Conservation (phyloP, 1,140 invertebrate species). For the Euborellia annulipes region DNA sequence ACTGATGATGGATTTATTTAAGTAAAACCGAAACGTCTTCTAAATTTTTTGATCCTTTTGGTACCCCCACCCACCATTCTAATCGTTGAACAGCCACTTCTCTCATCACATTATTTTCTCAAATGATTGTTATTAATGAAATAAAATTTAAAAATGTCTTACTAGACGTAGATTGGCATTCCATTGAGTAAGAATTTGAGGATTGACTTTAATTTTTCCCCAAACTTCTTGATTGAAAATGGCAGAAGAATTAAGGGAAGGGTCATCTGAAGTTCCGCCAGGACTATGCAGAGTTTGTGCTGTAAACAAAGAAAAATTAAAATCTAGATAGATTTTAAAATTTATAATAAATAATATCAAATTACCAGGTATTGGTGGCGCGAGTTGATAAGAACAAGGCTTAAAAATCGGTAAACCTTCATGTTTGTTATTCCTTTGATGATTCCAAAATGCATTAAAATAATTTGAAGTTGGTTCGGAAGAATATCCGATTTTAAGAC, state of each 20-base stretch:
- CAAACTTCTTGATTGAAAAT: slow-evolving; percentile 34
- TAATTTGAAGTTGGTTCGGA: slow-evolving; percentile 15
- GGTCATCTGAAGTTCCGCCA: slow-evolving; percentile 28
- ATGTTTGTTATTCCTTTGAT: slow-evolving; percentile 34
- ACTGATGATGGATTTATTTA: too few species aligned
- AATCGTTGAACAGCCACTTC: too few species aligned
- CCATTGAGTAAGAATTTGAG: slow-evolving; percentile 42
- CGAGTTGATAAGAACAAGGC: slow-evolving; percentile 36
- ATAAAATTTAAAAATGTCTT: slow-evolving; percentile 12
- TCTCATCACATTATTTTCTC: too few species aligned
- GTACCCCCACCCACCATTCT: too few species aligned
- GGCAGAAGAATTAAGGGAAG: slow-evolving; percentile 27
- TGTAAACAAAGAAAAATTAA: slow-evolving; percentile 10
- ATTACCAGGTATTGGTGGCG: slow-evolving; percentile 32
- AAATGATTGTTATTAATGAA: too few species aligned
- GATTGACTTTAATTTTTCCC: slow-evolving; percentile 42
- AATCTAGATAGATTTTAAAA: slow-evolving; percentile 8
- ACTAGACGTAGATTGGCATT: slow-evolving; percentile 47
- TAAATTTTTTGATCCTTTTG: too few species aligned
- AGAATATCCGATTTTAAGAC: slow-evolving; percentile 10
- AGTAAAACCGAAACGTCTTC: too few species aligned
- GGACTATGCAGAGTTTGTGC: slow-evolving; percentile 29
- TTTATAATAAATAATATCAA: slow-evolving; percentile 7
- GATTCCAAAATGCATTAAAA: slow-evolving; percentile 37
- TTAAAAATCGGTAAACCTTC: slow-evolving; percentile 34